Evolutionary conservation across 2,797 vertebrate genomes (phyloP).

Genomic region (Chromis chromis): DNA sequence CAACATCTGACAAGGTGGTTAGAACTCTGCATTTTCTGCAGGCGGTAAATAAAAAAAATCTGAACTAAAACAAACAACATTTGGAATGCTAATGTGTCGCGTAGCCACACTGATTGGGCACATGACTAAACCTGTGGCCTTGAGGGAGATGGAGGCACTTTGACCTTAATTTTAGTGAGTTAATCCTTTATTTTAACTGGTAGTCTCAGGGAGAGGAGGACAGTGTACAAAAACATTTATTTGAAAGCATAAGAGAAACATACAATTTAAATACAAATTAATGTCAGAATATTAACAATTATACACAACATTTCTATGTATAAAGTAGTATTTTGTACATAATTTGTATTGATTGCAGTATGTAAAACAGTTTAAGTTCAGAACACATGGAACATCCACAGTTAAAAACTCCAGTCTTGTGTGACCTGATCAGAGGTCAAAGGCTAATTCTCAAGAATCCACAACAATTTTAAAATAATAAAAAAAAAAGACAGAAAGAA

Average conservation of each 20-base stretch:
- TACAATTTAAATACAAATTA: background rate
- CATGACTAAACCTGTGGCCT: constrained; percentile 67
- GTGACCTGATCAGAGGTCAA: background rate
- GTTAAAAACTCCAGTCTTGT: background rate
- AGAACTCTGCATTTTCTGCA: constrained; percentile 52
- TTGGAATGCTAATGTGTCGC: constrained; percentile 73
- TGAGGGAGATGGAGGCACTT: constrained; percentile 41
- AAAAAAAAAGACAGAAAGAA: no score
- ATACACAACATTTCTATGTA: no score
- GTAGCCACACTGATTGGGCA: constrained; percentile 52
- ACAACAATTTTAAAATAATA: no score
- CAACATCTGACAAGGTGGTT: constrained; percentile 56
- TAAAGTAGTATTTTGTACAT: background rate
- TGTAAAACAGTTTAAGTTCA: background rate
- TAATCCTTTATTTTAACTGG: constrained; percentile 18
- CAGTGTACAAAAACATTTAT: background rate
- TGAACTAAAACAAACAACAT: constrained; percentile 68
- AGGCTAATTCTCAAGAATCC: background rate
- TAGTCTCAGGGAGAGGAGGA: no score
- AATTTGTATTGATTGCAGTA: background rate
- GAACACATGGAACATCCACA: background rate
- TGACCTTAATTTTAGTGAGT: constrained; percentile 63
- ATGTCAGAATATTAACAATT: background rate
- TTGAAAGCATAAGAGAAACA: background rate
- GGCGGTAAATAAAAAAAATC: constrained; percentile 61